Base-by-base conservation (phyloP, 2,113 vertebrate genomes). In the Rhagologus leucostigma region DNA sequence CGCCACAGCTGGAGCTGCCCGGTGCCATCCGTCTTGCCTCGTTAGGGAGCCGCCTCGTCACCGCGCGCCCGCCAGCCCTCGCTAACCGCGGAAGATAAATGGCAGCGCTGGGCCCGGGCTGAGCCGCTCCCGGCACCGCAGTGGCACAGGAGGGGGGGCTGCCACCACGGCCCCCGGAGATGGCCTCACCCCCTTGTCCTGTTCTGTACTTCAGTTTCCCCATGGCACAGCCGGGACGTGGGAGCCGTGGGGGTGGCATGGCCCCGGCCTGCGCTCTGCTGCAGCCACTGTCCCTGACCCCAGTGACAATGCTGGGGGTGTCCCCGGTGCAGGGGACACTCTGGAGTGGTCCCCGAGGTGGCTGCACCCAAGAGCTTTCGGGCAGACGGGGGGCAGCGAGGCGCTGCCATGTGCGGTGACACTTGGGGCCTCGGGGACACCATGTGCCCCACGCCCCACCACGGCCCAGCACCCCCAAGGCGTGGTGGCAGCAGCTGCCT, bases 31-130 rank as follows among this genome's bases (percentile, higher is more conserved):
- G 67, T 95, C 96, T 93, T 92, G 69, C 71, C 96, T 96, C 60
- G 71, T 97, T 96, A 96, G 82, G 96, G 95, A 96, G 88, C 88
- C 71, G 56, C 96, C 96, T 95, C 63, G 42, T 83, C 95, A 94
- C 94, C 7, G 47, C 20, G 8, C 12, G 33, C 82, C 89, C 47
- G 90, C 85, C 95, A 69, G 94, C 90, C 92, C 95, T 70, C 52
- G 30, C 89, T 95, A 93, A 94, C 55, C 89, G 78, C 94, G 85
- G 59, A 94, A 95, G 96, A 96, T 83, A 87, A 96, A 97, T 94
- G 84, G 84, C 84, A 85, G 89, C 29, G 21, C 85, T 13, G 6
- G 81, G 37, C 67, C 71, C 7, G 5, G 82, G 23, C 93, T 78
- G 47, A 76, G 90, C 73, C 2, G 16, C 74, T 84, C 55, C 55